Evolutionary conservation across 2,113 vertebrate species (phyloP), one percentile per base, ranked within the genome.

Genomic region (Oceanodroma tethys): DNA sequence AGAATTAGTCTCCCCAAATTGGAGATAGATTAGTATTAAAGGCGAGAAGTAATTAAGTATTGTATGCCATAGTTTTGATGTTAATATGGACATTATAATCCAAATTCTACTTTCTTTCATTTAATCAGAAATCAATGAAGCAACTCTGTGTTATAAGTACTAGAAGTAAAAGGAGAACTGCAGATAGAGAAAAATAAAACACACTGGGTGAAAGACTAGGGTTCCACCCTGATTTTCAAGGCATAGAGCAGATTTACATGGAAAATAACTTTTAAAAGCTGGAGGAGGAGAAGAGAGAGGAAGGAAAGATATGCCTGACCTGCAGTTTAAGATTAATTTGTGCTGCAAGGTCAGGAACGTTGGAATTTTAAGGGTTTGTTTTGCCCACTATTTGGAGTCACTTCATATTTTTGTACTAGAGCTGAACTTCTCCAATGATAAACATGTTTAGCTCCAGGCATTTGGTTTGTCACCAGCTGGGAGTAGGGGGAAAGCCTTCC

Each of bases 361-460:
- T 81, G 75, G 85, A 75, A 94, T 91, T 81, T 71, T 60, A 72
- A 86, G 76, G 9, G 36, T 81, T 89, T 92, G 73, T 34, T 94
- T 94, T 93, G 52, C 36, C 65, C 25, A 15, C 11, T 79, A 5
- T 65, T 79, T 81, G 40, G 48, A 84, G 42, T 62, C 30, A 59
- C 43, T 87, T 95, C 48, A 48, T 89, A 65, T 85, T 96, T 96
- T 80, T 88, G 13, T 85, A 50, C 40, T 56, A 73, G 66, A 94
- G 29, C 30, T 89, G 70, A 89, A 91, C 53, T 94, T 93, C 45
- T 90, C 36, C 40, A 65, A 2, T 60, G 40, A 87, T 60, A 84
- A 94, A 84, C 36, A 73, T 53, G 48, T 82, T 95, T 90, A 48
- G 66, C 66, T 93, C 11, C 40, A 73, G 52, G 73, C 53, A 65